Evolutionary conservation across 2,797 vertebrate genomes (phyloP), one percentile per base, ranked within the genome.

Genomic region (Apogon talboti): DNA sequence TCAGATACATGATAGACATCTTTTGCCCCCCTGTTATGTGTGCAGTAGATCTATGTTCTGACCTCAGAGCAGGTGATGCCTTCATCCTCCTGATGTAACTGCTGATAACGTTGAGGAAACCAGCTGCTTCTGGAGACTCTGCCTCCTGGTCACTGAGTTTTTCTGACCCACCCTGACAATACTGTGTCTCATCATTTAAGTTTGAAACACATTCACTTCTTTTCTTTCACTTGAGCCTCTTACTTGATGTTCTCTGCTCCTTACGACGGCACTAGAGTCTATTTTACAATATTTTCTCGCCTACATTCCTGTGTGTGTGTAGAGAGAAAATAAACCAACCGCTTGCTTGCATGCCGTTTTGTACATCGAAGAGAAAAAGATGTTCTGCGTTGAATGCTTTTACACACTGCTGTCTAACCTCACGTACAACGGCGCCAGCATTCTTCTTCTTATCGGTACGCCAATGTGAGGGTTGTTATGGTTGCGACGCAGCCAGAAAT

Each of bases 381-480:
- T 80, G 81, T 73, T 81, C 64, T 60, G 24, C 58, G 67, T 78
- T 82, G 64, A 62, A 2, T 49, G 80, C 83, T 83, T 56, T 68
- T 60, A 61, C 67, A 76, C 50, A 55, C 59, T 24, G 79, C 83
- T 75, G 89, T 79, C 87, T 87, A 73, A 87, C 79, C 79, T 83
- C 59, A 66, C 49, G 58, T 64, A 73, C 72, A 47, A 38, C 16
- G 91, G 91, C 89, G 87, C 90, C 91, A 89, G 83, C 82, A 78
- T 88, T 88, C 77, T 80, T 81, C 71, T 74, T 80, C 72, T 90
- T 91, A 91, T 91, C 82, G 43, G 72, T 78, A 67, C 71, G 83
- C 85, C 81, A 74, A 65, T 71, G 86, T 90, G 84, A 89, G 87
- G 89, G 85, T 86, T 89, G 87, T 92, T 89, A 85, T 89, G 90